Evolutionary conservation across 2,888 invertebrate species (phyloP), one percentile per base, ranked within the genome.

Genomic region (Aspidapion aeneum): DNA sequence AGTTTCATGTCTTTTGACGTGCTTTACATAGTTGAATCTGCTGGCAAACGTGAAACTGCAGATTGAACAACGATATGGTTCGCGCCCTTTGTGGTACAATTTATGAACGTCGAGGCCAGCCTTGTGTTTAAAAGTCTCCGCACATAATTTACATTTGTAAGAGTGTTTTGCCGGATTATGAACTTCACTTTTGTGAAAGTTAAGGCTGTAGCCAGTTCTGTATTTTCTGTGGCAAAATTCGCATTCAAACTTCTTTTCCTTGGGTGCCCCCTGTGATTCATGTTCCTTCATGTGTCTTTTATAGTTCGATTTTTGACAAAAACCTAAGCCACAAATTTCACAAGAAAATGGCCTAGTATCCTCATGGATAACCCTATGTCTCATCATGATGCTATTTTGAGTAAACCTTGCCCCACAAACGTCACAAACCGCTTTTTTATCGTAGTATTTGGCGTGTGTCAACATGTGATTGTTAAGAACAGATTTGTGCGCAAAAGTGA

Each of bases 401-500:
- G 35, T 35, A 35, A 35, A 35, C 35, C 35, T 35, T 7, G 35
- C 35, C 35, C 35, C 35, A 12, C 35, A 35, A 35, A 35, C 35
- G 35, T 35, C 35, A 12, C 35, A 35, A 35, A 12, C 35, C 5
- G 35, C 35, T 12, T 3, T 3, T 35, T 35, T 35, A 12, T 35
- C 35, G 1, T 50, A 59, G 19, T 59, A 52, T 3, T 50, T 51
- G 16, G 51, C 51, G 22, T 59, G 59, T 12, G 59, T 59, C 21
- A 52, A 52, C 22, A 22, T 59, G 18, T 59, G 59, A 52, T 18
- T 18, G 18, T 59, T 21, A 51, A 52, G 51, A 21, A 52, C 59
- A 1, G 59, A 59, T 21, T 51, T 59, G 51, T 59, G 52, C 1
- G 59, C 51, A 21, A 59, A 59, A 19, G 59, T 52, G 50, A 59